phyloP scores from a whole-genome alignment of 1,140 invertebrate genomes.

The Goniozus legneri region DNA sequence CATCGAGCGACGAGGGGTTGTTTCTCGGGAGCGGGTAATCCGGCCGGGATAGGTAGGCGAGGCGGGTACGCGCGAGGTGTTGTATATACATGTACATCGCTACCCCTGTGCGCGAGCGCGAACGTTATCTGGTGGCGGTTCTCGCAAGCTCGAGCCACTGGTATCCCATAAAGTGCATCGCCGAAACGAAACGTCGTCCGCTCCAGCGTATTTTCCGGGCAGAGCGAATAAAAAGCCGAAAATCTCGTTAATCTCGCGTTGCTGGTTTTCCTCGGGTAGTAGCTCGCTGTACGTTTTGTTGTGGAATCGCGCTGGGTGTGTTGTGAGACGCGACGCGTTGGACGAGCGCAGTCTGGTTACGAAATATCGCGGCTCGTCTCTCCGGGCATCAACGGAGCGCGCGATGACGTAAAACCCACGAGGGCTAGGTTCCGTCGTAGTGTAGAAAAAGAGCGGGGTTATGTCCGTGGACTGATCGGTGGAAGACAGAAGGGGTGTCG shows the following conservation, averaged over 20 bases:
- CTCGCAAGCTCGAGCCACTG: conserved; percentile 29
- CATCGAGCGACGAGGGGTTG: too few relatives aligned
- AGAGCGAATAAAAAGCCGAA: too few relatives aligned
- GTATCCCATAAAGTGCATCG: conserved; percentile 46
- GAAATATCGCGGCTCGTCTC: too few relatives aligned
- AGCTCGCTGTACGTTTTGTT: too few relatives aligned
- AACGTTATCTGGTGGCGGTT: conserved; percentile 40
- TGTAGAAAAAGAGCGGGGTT: not conserved
- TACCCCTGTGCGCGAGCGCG: not conserved
- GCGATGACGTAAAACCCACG: conserved; percentile 18
- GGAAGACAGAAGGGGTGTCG: not conserved
- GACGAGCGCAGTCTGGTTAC: too few relatives aligned
- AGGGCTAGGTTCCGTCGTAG: conserved; percentile 8
- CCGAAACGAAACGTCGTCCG: conserved; percentile 43
- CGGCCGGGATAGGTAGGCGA: conserved; percentile 31
- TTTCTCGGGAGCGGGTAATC: too few relatives aligned
- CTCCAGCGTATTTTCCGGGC: too few relatives aligned
- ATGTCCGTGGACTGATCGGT: not conserved
- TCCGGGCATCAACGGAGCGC: conserved; percentile 8
- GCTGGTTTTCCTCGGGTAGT: too few relatives aligned
- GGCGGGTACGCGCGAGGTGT: conserved; percentile 16
- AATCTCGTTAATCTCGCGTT: too few relatives aligned
- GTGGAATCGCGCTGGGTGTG: too few relatives aligned
- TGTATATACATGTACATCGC: not conserved
- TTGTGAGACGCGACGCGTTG: too few relatives aligned